Percentiles rank a stretch among this genome's conserved stretches.
These are phyloP conservation scores for Xyrauchen texanus DNA, from an alignment of 2,113 vertebrate genomes.

Conservation along the genomic window DNA sequence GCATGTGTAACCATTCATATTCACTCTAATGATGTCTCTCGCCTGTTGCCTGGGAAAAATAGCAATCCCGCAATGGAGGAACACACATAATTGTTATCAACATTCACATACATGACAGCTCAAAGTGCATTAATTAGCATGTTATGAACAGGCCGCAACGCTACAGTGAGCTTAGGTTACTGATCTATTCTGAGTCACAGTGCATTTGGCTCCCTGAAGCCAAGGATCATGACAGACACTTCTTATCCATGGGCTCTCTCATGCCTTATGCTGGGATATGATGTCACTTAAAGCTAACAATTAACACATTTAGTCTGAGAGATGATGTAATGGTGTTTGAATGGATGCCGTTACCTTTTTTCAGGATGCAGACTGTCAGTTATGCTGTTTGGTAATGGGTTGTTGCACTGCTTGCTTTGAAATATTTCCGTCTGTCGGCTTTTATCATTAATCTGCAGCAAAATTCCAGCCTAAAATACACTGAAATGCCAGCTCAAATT, in stretches of 20 bases:
- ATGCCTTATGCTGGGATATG: background rate
- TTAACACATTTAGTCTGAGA: constrained; percentile 2
- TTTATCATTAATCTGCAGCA: constrained; percentile 20
- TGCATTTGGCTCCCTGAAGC: constrained; percentile 50
- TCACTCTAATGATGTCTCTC: constrained; percentile 47
- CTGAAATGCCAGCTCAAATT: constrained; percentile 13
- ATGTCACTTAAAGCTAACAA: constrained; percentile 15
- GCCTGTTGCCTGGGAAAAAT: constrained; percentile 22
- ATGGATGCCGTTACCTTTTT: background rate
- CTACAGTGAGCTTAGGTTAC: constrained; percentile 52
- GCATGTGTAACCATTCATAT: constrained; percentile 6
- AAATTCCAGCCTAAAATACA: background rate
- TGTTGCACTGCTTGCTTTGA: background rate
- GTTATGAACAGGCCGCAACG: constrained; percentile 53
- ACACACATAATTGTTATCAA: constrained; percentile 54
- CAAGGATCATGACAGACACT: constrained; percentile 61
- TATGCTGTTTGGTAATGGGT: background rate
- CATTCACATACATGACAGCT: constrained; percentile 55
- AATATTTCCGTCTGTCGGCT: constrained; percentile 1
- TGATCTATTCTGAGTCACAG: constrained; percentile 50
- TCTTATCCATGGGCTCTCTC: constrained; percentile 17
- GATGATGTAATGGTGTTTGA: constrained; percentile 29
- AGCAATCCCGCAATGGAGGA: constrained; percentile 15
- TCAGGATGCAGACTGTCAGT: background rate
- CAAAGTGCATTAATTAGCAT: constrained; percentile 59